Base-by-base conservation (phyloP, 2,888 invertebrate genomes). In the Rhingia rostrata region DNA sequence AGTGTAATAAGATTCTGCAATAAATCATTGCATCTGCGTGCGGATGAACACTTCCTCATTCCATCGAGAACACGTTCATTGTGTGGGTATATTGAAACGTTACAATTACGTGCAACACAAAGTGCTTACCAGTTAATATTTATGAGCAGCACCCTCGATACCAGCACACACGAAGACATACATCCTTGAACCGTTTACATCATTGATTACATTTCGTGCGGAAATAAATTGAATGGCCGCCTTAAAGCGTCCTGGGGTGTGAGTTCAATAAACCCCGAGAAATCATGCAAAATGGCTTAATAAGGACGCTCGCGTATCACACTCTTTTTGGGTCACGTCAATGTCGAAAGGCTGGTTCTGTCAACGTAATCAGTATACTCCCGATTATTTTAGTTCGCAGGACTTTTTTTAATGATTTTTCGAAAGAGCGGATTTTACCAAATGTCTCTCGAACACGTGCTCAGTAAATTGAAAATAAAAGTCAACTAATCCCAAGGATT, bases 21-120 rank as follows among this genome's bases (percentile, higher is more conserved):
- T 84, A 84, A 84, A 84, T 84, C 84, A 84, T 84, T 84, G 84
- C 75, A 84, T 84, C 80, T 84, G 84, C 84, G 84, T 84, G 84
- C 39, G 61, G 74, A 75, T 56, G 75, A 84, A 66, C 72, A 67
- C 61, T 83, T 72, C 45, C 54, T 84, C 80, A 39, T 66, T 49
- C 47, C 61, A 41, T 43, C 6, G 12, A 10, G 10, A 61, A 5
- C 22, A 7, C 22, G 51, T 33, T 54, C 51, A 51, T 51, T 30
- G 49, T 22, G 22, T 22, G 22, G 22, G 22, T 39, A 66, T 78
- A 83, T 83, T 79, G 66, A 67, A 83, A 63, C 60, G 82, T 83
- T 37, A 79, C 72, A 67, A 73, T 73, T 79, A 79, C 67, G 73
- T 79, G 75, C 67, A 67, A 67, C 67, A 75, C 45, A 53, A 60